Evolutionary conservation across 1,140 invertebrate genomes (phyloP).

Genomic region (Lepidurus packardi): DNA sequence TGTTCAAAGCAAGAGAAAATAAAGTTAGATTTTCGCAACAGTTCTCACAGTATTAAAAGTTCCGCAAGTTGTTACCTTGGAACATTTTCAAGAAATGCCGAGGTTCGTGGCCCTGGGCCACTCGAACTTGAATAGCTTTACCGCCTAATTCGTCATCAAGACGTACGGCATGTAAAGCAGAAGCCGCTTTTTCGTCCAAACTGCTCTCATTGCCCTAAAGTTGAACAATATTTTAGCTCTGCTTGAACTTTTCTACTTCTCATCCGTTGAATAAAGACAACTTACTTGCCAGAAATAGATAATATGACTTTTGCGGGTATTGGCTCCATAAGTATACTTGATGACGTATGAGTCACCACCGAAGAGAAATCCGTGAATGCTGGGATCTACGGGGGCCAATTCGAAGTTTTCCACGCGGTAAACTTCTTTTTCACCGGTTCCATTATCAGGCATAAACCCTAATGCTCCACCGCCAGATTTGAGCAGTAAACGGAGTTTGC

Average conservation of each 20-base stretch:
- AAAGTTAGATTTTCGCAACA: background rate
- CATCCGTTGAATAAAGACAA: constrained; percentile 25
- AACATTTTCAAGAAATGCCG: constrained; percentile 71
- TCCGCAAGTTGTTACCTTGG: constrained; percentile 52
- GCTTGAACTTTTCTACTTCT: background rate
- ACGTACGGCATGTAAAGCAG: constrained; percentile 57
- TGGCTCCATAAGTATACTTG: constrained; percentile 59
- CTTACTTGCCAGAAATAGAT: constrained; percentile 69
- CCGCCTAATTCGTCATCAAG: constrained; percentile 56
- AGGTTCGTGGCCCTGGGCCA: constrained; percentile 65
- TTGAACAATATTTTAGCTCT: constrained; percentile 26
- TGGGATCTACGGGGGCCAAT: constrained; percentile 51
- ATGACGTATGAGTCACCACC: constrained; percentile 73
- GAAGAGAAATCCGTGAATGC: constrained; percentile 60
- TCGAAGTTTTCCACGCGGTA: constrained; percentile 53
- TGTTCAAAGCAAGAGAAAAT: constrained; percentile 39
- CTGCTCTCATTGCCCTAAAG: constrained; percentile 52
- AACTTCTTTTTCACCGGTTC: constrained; percentile 52
- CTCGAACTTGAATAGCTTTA: constrained; percentile 57
- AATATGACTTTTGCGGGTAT: constrained; percentile 51
- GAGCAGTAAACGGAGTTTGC: constrained; percentile 41
- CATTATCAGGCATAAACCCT: constrained; percentile 68
- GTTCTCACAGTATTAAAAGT: background rate
- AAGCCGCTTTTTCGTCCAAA: constrained; percentile 56
- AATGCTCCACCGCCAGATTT: constrained; percentile 50